phyloP scores from a whole-genome alignment of 2,888 invertebrate genomes.

The Euzetes globulus region DNA sequence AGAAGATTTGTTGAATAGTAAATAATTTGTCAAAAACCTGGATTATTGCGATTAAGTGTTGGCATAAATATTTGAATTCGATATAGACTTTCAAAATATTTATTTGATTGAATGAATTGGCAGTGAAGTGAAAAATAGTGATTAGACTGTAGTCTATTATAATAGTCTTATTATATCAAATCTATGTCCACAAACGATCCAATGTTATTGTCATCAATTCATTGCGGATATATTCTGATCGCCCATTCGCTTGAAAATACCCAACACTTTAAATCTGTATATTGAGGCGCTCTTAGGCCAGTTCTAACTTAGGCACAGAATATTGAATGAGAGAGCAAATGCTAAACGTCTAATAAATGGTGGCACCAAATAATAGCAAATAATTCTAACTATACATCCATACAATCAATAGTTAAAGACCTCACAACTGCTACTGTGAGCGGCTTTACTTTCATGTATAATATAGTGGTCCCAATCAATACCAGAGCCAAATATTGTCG shows the following conservation, averaged over 20 bases:
- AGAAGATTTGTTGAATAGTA: too few species aligned
- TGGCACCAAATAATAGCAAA: slow-evolving; percentile 16
- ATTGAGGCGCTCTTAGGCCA: not conserved
- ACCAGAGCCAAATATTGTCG: not conserved
- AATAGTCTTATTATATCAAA: slow-evolving; percentile 3
- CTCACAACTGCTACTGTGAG: slow-evolving; percentile 24
- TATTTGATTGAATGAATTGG: not conserved
- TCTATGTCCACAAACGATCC: slow-evolving; percentile 15
- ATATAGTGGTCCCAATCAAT: slow-evolving; percentile 4
- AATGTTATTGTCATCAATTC: slow-evolving; percentile 19
- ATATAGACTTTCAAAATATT: not conserved
- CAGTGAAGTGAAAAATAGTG: slow-evolving; percentile 6
- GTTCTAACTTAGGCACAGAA: not conserved
- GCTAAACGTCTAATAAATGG: slow-evolving; percentile 25
- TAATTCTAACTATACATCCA: not conserved
- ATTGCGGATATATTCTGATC: not conserved
- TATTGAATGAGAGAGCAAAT: not conserved
- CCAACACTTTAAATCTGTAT: slow-evolving; percentile 20
- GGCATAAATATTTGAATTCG: not conserved
- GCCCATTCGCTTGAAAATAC: slow-evolving; percentile 8
- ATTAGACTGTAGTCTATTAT: slow-evolving; percentile 13
- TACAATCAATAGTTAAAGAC: slow-evolving; percentile 23
- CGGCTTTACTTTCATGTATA: slow-evolving; percentile 19
- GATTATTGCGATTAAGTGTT: not conserved
- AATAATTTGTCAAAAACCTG: not conserved